These are phyloP conservation scores for Caprella mutica DNA, from an alignment of 2,888 invertebrate species.

Conservation along the genomic window DNA sequence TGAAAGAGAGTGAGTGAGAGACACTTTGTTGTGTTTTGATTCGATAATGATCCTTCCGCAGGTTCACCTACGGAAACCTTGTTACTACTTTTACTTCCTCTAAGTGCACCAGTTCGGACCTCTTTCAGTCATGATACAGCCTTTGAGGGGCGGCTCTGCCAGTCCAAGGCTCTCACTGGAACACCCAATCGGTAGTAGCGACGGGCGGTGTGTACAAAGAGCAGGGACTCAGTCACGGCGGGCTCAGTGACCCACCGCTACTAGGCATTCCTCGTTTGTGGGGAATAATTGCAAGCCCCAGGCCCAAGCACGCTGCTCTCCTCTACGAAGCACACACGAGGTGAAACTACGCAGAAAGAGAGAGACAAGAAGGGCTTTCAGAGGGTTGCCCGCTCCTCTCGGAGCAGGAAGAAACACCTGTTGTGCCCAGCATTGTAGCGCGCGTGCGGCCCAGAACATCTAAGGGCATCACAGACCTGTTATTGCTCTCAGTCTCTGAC, in stretches of 20 bases:
- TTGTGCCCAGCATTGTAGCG: constrained; percentile 4
- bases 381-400: constrained; percentile 6
- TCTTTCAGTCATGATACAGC: constrained; percentile 2
- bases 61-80: constrained; percentile 46
- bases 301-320: constrained; percentile 55
- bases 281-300: constrained; percentile 51
- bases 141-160: neutral
- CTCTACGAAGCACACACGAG: no score
- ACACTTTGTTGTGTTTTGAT: no score
- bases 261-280: constrained; percentile 55
- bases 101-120: constrained; percentile 38
- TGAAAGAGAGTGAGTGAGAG: no score
- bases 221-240: constrained; percentile 39
- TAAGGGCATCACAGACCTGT: constrained; percentile 42
- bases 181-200: constrained; percentile 55
- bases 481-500: constrained; percentile 7
- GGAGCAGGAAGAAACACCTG: constrained; percentile 34
- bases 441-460: constrained; percentile 2
- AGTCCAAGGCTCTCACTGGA: constrained; percentile 35
- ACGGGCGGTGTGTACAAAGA: constrained; percentile 17
- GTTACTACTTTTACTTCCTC: constrained; percentile 42
- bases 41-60: constrained; percentile 43
- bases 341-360: neutral
- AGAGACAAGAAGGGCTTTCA: constrained; percentile 37
- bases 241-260: constrained; percentile 56